phyloP scores from a whole-genome alignment of 2,797 vertebrate species.

The Muraenolepis orangiensis region DNA sequence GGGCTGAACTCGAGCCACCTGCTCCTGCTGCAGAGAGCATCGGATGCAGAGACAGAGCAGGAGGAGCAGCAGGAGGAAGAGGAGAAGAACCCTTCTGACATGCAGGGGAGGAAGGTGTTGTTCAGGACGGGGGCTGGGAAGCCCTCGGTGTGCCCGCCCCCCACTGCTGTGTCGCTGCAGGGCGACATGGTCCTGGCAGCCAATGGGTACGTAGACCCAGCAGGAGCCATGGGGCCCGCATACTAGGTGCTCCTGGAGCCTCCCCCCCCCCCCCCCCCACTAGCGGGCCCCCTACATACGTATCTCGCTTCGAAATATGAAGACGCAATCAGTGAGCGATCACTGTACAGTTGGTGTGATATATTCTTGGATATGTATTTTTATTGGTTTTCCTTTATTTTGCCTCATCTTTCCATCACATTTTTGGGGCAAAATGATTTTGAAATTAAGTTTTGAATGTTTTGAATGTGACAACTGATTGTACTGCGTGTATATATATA shows the following conservation, averaged over 20 bases:
- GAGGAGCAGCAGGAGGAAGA: constrained; percentile 36
- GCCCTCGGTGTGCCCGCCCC: constrained; percentile 36
- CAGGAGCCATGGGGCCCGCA: constrained; percentile 58
- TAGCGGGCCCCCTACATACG: neutral
- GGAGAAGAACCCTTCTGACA: constrained; percentile 29
- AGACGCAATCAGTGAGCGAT: neutral
- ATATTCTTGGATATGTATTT: too few species aligned
- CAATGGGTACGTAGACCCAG: constrained; percentile 85
- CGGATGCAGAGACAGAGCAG: constrained; percentile 18
- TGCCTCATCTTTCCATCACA: too few species aligned
- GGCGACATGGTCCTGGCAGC: constrained; percentile 47
- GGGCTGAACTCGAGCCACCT: constrained; percentile 70
- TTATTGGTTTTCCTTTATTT: too few species aligned
- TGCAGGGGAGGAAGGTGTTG: constrained; percentile 44
- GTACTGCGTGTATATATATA: too few species aligned
- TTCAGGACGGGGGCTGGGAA: constrained; percentile 59
- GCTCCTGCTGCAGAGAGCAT: constrained; percentile 79
- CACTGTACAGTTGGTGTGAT: too few species aligned
- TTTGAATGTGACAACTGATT: too few species aligned
- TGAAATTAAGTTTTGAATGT: too few species aligned
- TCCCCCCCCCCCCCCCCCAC: constrained; percentile 7
- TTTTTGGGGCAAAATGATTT: too few species aligned
- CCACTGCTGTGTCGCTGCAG: constrained; percentile 23
- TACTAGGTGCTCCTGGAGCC: constrained; percentile 27
- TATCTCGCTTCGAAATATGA: neutral